A percentile compares a stretch with the other conserved stretches of the same genome.
Evolutionary conservation across 2,113 vertebrate species (phyloP).

Genomic region (Tapirus terrestris): DNA sequence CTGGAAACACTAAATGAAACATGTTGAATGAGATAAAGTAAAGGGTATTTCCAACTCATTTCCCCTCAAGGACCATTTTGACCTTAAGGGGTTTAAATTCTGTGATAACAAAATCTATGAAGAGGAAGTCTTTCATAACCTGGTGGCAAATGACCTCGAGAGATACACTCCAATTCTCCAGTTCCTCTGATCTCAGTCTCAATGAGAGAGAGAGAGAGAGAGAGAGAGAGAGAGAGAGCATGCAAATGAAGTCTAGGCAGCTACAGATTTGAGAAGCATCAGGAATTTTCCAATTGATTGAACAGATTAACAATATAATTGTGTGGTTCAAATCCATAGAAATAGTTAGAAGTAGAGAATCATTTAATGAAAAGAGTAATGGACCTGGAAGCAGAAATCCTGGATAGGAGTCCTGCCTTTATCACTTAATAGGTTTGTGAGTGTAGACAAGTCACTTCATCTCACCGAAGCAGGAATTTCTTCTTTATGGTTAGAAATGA

Average conservation of each 20-base stretch:
- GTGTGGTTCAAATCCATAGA: constrained; percentile 39
- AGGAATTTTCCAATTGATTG: constrained; percentile 10
- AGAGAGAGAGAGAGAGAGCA: not conserved
- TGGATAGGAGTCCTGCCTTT: not conserved
- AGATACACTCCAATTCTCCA: constrained; percentile 16
- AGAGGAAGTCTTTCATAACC: constrained; percentile 39
- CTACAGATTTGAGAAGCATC: not conserved
- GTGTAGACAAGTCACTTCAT: not conserved
- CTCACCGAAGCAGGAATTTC: not conserved
- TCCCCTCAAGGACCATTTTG: constrained; percentile 41
- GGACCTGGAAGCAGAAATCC: constrained; percentile 11
- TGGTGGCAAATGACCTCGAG: constrained; percentile 20
- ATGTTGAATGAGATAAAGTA: not conserved
- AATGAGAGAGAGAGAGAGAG: not conserved
- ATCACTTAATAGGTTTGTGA: not conserved
- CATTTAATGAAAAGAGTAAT: not conserved
- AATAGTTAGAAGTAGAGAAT: not conserved
- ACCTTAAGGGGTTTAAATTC: constrained; percentile 56
- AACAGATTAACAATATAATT: constrained; percentile 22
- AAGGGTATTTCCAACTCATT: not conserved
- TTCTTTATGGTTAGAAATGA: not conserved
- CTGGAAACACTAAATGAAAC: not conserved
- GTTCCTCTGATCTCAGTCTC: constrained; percentile 5
- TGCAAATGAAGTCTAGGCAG: not conserved
- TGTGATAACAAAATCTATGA: not conserved